Conservation (phyloP, 2,113 vertebrate genomes). For the Vulpes ferrilata region DNA sequence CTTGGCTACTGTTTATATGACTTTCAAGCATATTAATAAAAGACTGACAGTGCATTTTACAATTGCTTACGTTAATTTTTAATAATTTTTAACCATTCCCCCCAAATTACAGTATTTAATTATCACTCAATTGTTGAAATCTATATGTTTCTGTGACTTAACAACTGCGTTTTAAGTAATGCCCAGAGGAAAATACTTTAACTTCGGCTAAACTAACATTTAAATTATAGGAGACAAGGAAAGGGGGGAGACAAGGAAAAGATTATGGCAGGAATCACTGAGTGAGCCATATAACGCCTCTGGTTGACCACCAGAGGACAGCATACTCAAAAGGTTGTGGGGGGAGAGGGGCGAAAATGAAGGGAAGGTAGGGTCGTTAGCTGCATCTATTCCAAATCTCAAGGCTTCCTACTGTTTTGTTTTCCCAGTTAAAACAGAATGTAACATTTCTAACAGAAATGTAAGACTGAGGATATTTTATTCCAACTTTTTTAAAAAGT, state of each 20-base stretch:
- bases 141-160: not conserved
- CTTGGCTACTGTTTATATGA: not conserved
- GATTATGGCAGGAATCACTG: not conserved
- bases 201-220: not conserved
- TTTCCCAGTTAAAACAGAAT: not conserved
- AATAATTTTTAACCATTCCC: not conserved
- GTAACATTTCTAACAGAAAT: not conserved
- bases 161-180: not conserved
- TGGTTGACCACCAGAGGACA: conserved; percentile 70
- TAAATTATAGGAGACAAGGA: not conserved
- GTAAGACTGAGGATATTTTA: not conserved
- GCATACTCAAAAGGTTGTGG: conserved; percentile 26
- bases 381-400: not conserved
- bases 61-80: not conserved
- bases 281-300: fast-evolving
- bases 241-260: conserved; percentile 47
- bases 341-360: not conserved
- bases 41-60: not conserved
- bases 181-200: not conserved
- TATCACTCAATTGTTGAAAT: not conserved
- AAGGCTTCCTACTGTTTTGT: not conserved
- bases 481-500: not conserved
- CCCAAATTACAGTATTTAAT: not conserved
- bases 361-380: not conserved
- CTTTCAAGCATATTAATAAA: conserved; percentile 52